Percentiles rank a stretch among this genome's conserved stretches.
These are phyloP conservation scores for Metalampra italica DNA, from an alignment of 2,888 invertebrate species.

Conservation along the genomic window DNA sequence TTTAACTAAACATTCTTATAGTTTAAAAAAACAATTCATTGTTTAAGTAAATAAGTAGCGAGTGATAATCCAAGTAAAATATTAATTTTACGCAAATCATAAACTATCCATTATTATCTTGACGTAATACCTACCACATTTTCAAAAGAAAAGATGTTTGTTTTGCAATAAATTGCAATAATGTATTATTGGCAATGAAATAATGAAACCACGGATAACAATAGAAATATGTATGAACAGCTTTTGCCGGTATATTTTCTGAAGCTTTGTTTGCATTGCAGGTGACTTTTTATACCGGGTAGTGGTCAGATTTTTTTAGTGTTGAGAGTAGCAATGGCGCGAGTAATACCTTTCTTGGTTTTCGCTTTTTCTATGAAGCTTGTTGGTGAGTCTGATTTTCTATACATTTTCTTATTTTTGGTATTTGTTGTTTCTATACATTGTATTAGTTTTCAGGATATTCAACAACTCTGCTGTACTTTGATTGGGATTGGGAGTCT, in stretches of 20 bases:
- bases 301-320: not conserved
- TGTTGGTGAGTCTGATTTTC: not conserved
- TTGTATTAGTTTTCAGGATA: too few species aligned
- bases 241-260: not conserved
- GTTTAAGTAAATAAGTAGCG: too few species aligned
- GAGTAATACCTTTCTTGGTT: conserved; percentile 3
- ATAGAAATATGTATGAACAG: not conserved
- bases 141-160: not conserved
- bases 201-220: not conserved
- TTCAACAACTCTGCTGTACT: too few species aligned
- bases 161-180: not conserved
- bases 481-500: too few species aligned
- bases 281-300: not conserved
- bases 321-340: not conserved
- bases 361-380: conserved; percentile 1
- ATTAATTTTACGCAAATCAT: too few species aligned
- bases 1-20: too few species aligned
- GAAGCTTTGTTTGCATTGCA: not conserved
- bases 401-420: not conserved
- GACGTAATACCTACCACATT: too few species aligned
- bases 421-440: too few species aligned
- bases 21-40: too few species aligned
- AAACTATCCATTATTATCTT: too few species aligned
- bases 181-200: too few species aligned
- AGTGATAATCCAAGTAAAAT: too few species aligned